Evolutionary conservation across 2,888 invertebrate genomes (phyloP), one percentile per base, ranked within the genome.

Genomic region (Mythimna albipuncta): DNA sequence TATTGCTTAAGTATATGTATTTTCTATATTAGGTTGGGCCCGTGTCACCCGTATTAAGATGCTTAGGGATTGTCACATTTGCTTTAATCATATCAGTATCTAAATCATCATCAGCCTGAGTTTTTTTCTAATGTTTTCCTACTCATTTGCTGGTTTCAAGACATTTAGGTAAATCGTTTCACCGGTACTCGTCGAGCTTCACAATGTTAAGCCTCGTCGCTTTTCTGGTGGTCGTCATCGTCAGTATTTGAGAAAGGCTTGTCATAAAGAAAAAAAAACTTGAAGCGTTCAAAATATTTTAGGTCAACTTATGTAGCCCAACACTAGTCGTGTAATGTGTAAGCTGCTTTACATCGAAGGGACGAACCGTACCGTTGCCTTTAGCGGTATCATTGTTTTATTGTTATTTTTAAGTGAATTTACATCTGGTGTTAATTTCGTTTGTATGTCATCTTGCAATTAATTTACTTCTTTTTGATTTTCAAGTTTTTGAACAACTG

Each of bases 331-430:
- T 32, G 11, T 59, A 7, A 62, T 72, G 61, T 77, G 54, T 10
- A 71, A 32, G 38, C 41, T 16, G 41, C 73, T 64, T 81, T 21
- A 76, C 38, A 55, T 44, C 54, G 54, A 63, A 64, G 21, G 69
- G 69, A 47, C 47, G 61, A 47, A 21, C 71, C 67, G 32, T 72
- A 80, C 81, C 76, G 79, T 83, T 81, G 77, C 69, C 57, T 83
- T 83, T 73, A 81, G 67, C 68, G 47, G 59, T 75, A 69, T 64
- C 35, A 75, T 80, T 72, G 69, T 64, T 82, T 85, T 76, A 79
- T 78, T 81, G 63, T 63, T 52, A 63, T 72, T 74, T 69, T 77
- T 74, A 72, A 77, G 32, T 72, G 62, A 77, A 69, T 77, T 80
- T 76, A 70, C 63, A 72, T 82, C 65, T 77, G 61, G 63, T 75